Evolutionary conservation across 2,888 invertebrate genomes (phyloP).

Genomic region (Dione vanillae): DNA sequence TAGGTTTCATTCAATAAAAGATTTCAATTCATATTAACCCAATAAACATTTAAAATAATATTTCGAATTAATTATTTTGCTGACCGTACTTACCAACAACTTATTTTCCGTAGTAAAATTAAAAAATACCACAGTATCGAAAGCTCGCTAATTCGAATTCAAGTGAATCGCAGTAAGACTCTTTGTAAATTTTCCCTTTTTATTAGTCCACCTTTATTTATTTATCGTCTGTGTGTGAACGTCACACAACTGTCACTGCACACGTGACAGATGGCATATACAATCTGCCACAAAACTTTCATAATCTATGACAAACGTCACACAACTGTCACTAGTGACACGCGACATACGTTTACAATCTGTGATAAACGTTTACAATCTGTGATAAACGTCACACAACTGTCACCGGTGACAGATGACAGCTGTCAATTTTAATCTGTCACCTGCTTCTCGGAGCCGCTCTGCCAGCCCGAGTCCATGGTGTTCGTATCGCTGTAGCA

Average conservation of each 20-base stretch:
- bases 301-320: neutral
- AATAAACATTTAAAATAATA: neutral
- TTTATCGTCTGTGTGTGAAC: neutral
- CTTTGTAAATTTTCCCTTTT: neutral
- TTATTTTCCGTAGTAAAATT: slow-evolving; percentile 26
- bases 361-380: neutral
- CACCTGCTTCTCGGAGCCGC: slow-evolving; percentile 86
- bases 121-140: slow-evolving; percentile 42
- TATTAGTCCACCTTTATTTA: neutral
- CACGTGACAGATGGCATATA: neutral
- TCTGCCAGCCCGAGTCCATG: slow-evolving; percentile 89
- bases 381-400: neutral
- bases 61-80: neutral
- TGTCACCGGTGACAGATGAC: neutral
- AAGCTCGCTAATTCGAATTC: slow-evolving; percentile 42
- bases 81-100: slow-evolving; percentile 3
- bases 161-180: slow-evolving; percentile 5
- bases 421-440: slow-evolving; percentile 62
- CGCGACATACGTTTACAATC: neutral
- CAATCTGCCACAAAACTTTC: neutral
- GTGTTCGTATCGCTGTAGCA: slow-evolving; percentile 85
- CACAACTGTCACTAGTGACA: neutral
- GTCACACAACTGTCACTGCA: neutral
- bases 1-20: neutral
- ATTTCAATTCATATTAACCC: neutral